Conservation (phyloP, 1,140 invertebrate genomes). For the Cylas formicarius region DNA sequence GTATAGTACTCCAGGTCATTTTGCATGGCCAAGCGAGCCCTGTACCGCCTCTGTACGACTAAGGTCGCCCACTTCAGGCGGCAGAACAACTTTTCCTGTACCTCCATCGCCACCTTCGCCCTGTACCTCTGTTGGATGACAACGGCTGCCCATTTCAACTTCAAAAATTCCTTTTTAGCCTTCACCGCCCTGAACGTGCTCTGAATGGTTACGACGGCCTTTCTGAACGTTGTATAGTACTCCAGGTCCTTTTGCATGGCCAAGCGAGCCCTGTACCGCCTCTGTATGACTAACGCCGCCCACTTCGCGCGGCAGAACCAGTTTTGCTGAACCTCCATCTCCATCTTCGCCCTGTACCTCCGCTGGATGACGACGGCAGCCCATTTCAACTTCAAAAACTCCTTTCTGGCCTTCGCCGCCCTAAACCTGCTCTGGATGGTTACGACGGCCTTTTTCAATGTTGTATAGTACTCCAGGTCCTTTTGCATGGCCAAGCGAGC, state of each 20-base stretch:
- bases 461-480: slow-evolving; percentile 31
- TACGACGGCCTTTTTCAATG: slow-evolving; percentile 22
- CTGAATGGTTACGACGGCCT: slow-evolving; percentile 21
- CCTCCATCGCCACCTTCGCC: slow-evolving; percentile 24
- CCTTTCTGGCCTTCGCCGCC: slow-evolving; percentile 26
- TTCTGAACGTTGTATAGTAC: slow-evolving; percentile 20
- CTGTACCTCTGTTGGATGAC: slow-evolving; percentile 39
- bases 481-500: slow-evolving; percentile 24
- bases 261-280: slow-evolving; percentile 5
- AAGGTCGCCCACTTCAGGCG: slow-evolving; percentile 24
- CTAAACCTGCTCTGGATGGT: slow-evolving; percentile 34
- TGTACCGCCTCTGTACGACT: slow-evolving; percentile 38
- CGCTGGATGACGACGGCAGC: slow-evolving; percentile 33
- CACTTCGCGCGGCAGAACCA: slow-evolving; percentile 25
- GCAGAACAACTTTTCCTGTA: slow-evolving; percentile 15
- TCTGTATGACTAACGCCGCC: slow-evolving; percentile 2
- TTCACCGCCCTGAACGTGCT: slow-evolving; percentile 39
- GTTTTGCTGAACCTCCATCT: slow-evolving; percentile 28
- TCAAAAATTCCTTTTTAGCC: slow-evolving; percentile 35
- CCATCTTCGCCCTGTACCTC: slow-evolving; percentile 30
- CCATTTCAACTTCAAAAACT: slow-evolving; percentile 28
- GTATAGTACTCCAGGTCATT: slow-evolving; percentile 17
- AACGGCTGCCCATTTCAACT: slow-evolving; percentile 8
- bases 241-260: slow-evolving; percentile 7
- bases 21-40: slow-evolving; percentile 38